Evolutionary conservation across 2,888 invertebrate species (phyloP).

Genomic region (Fissipunctia ypsillon): DNA sequence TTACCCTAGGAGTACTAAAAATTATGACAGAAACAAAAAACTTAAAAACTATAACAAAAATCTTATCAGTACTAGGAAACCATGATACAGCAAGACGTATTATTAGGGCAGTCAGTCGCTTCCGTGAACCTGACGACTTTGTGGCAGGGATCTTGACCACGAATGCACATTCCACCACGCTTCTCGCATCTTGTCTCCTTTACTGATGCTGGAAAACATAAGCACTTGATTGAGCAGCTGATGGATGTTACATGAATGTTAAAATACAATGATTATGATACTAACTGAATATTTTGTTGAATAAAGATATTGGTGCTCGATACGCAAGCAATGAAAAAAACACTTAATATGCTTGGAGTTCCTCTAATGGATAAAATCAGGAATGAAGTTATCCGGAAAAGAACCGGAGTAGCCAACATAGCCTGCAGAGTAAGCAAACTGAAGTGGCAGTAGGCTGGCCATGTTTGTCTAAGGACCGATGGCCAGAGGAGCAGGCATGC

Average conservation of each 20-base stretch:
- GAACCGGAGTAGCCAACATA: too few relatives aligned
- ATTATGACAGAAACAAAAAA: background rate
- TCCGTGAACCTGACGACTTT: constrained; percentile 30
- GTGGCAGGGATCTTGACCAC: constrained; percentile 59
- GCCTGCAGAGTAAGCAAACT: too few relatives aligned
- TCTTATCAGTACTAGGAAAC: constrained; percentile 40
- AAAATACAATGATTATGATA: too few relatives aligned
- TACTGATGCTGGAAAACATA: constrained; percentile 74
- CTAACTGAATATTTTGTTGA: too few relatives aligned
- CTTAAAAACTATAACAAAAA: background rate
- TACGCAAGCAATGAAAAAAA: too few relatives aligned
- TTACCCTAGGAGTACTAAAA: background rate
- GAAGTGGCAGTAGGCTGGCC: too few relatives aligned
- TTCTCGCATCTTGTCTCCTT: constrained; percentile 78
- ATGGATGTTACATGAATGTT: background rate
- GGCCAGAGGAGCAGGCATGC: too few relatives aligned
- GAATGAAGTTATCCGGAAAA: too few relatives aligned
- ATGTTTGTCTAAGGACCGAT: too few relatives aligned
- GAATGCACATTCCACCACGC: constrained; percentile 74
- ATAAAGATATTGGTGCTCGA: too few relatives aligned
- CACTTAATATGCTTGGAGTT: too few relatives aligned
- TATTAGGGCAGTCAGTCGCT: constrained; percentile 70
- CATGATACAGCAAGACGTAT: constrained; percentile 72
- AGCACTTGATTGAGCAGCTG: background rate
- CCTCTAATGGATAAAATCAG: too few relatives aligned